Percentiles rank a stretch among this genome's conserved stretches.
These are phyloP conservation scores for Panagrolaimus sp. DNA, from an alignment of 1,140 invertebrate genomes.

Conservation along the genomic window DNA sequence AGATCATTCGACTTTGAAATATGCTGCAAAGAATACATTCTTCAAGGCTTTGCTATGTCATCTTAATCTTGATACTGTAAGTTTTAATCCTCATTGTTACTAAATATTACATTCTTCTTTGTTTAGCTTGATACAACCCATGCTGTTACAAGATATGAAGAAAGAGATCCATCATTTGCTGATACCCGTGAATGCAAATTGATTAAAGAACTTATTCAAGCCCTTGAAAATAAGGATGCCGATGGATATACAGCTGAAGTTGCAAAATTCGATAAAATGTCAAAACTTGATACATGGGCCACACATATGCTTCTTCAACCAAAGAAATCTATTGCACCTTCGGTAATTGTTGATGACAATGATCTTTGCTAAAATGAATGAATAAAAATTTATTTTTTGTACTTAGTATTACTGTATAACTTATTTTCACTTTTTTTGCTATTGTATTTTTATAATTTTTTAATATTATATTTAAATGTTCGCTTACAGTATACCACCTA, in stretches of 20 bases:
- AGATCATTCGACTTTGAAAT: slow-evolving; percentile 89
- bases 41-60: slow-evolving; percentile 88
- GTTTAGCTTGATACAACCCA: slow-evolving; percentile 62
- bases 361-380: too few relatives aligned
- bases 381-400: too few relatives aligned
- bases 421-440: too few relatives aligned
- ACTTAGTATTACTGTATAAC: too few relatives aligned
- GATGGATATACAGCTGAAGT: slow-evolving; percentile 91
- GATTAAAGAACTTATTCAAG: slow-evolving; percentile 81
- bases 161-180: slow-evolving; percentile 83
- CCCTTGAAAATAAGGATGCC: slow-evolving; percentile 87
- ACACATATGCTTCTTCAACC: slow-evolving; percentile 89
- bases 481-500: too few relatives aligned
- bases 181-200: slow-evolving; percentile 93
- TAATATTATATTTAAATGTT: too few relatives aligned
- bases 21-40: slow-evolving; percentile 96
- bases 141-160: slow-evolving; percentile 84
- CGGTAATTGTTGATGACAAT: too few relatives aligned
- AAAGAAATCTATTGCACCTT: slow-evolving; percentile 64
- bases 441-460: too few relatives aligned
- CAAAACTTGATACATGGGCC: slow-evolving; percentile 93
- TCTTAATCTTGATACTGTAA: slow-evolving; percentile 85
- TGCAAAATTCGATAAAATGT: slow-evolving; percentile 93
- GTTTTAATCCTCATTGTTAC: slow-evolving; percentile 68
- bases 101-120: slow-evolving; percentile 2